Evolutionary conservation across 2,113 vertebrate species (phyloP).

Genomic region (Poicephalus gulielmi): DNA sequence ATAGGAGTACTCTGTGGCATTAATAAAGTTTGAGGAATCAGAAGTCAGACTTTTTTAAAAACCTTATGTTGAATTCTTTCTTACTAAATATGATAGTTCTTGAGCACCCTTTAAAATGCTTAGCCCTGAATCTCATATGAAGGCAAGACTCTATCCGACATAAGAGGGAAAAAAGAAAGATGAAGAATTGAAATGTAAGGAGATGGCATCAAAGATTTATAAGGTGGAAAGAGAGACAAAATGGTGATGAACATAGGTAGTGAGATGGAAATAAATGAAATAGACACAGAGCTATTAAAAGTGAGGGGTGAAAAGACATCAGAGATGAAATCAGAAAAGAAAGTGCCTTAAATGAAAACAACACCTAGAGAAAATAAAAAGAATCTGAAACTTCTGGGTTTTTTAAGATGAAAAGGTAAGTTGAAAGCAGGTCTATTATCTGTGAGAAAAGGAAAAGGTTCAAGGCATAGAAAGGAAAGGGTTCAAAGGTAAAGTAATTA

Average conservation of each 20-base stretch:
- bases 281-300: background rate
- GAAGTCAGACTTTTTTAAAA: background rate
- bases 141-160: background rate
- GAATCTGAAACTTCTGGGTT: background rate
- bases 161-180: background rate
- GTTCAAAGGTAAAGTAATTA: background rate
- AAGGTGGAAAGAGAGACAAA: background rate
- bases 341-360: background rate
- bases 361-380: background rate
- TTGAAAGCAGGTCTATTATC: background rate
- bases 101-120: background rate
- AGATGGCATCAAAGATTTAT: background rate
- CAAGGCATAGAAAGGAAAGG: background rate
- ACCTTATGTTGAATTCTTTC: background rate
- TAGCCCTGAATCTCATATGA: background rate
- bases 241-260: background rate
- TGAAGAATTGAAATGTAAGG: background rate
- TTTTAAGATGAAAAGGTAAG: background rate
- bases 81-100: background rate
- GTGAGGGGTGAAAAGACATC: background rate
- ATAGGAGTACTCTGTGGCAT: background rate
- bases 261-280: background rate
- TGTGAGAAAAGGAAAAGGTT: background rate
- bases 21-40: background rate
- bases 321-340: background rate